Evolutionary conservation across 2,113 vertebrate genomes (phyloP).

Genomic region (Amazona guildingii): DNA sequence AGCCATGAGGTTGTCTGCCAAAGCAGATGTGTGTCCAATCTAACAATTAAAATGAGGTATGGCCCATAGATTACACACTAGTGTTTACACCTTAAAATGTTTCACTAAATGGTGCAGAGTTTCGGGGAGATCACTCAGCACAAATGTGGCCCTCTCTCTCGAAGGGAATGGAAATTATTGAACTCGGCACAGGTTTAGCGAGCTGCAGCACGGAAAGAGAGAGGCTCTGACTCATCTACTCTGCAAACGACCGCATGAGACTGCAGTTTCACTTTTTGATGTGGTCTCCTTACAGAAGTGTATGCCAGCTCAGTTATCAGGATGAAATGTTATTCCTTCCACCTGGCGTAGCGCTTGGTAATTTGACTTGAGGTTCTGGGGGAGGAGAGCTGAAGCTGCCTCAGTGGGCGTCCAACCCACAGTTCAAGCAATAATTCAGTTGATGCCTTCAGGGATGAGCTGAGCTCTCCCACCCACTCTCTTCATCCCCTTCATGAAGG

Average conservation of each 20-base stretch:
- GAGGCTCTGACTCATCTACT: conserved; percentile 36
- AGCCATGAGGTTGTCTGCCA: neutral
- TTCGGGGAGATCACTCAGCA: neutral
- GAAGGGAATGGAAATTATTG: conserved; percentile 34
- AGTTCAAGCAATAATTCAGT: neutral
- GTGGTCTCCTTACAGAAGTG: conserved; percentile 16
- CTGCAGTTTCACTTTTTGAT: conserved; percentile 64
- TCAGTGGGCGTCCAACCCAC: neutral
- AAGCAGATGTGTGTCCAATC: neutral
- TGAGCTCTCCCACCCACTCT: neutral
- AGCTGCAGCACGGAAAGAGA: conserved; percentile 16
- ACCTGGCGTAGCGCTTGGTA: neutral
- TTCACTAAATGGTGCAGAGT: neutral
- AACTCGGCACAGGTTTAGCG: neutral
- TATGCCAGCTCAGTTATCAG: neutral
- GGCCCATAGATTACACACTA: neutral
- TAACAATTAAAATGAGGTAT: neutral
- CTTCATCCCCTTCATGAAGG: neutral
- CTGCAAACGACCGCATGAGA: conserved; percentile 56
- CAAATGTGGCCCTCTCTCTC: neutral
- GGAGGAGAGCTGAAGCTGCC: neutral
- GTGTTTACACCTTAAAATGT: neutral
- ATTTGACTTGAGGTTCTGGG: neutral
- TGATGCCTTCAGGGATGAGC: neutral
- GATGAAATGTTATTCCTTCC: conserved; percentile 14